phyloP scores from a whole-genome alignment of 1,140 invertebrate genomes.

The Bombus pascuorum region DNA sequence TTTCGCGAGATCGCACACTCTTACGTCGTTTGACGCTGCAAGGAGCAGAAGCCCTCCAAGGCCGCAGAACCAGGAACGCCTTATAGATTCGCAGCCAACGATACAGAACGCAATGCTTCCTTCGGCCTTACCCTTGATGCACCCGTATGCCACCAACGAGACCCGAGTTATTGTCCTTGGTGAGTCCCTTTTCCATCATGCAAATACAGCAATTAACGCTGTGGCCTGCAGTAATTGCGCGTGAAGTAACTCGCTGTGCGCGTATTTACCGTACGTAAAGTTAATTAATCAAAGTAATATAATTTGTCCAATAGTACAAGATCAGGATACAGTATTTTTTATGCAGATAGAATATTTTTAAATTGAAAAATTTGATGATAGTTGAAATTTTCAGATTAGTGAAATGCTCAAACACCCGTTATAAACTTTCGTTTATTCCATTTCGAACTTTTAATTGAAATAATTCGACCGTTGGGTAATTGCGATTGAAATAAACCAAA shows the following conservation, averaged over 20 bases:
- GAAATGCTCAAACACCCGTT: too few relatives aligned
- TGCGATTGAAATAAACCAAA: too few relatives aligned
- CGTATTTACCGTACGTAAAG: neutral
- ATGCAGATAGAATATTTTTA: too few relatives aligned
- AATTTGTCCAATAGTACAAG: neutral
- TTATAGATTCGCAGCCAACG: slow-evolving; percentile 83
- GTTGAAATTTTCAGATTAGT: too few relatives aligned
- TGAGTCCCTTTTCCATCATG: slow-evolving; percentile 64
- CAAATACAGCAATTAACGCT: neutral
- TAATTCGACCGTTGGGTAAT: too few relatives aligned
- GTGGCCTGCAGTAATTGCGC: neutral
- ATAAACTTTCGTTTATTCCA: too few relatives aligned
- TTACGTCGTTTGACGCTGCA: slow-evolving; percentile 90
- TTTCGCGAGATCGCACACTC: slow-evolving; percentile 92
- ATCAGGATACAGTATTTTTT: too few relatives aligned
- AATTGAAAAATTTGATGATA: too few relatives aligned
- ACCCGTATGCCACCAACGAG: slow-evolving; percentile 79
- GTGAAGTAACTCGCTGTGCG: neutral
- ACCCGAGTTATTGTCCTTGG: slow-evolving; percentile 82
- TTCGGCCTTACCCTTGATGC: slow-evolving; percentile 67
- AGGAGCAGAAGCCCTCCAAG: slow-evolving; percentile 82
- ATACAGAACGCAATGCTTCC: slow-evolving; percentile 71
- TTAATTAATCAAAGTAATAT: neutral
- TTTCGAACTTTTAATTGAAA: too few relatives aligned
- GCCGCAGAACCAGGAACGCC: slow-evolving; percentile 87